Evolutionary conservation across 1,140 invertebrate species (phyloP).

Genomic region (Eumeta japonica): DNA sequence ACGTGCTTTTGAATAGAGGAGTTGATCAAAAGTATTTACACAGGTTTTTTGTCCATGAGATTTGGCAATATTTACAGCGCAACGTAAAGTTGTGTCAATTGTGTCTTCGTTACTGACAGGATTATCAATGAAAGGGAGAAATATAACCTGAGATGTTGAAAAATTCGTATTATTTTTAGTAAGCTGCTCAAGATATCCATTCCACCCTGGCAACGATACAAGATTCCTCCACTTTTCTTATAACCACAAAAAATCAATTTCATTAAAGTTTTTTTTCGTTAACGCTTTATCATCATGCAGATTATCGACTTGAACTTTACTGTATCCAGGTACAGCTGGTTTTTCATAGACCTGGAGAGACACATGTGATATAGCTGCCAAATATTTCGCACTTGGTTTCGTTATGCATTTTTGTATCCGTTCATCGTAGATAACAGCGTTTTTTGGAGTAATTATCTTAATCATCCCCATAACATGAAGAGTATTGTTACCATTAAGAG

Average conservation of each 20-base stretch:
- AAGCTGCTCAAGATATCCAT: not conserved
- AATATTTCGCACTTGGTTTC: conserved; percentile 23
- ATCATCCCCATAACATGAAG: conserved; percentile 28
- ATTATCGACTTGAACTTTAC: conserved; percentile 23
- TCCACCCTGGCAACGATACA: conserved; percentile 1
- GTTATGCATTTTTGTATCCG: conserved; percentile 26
- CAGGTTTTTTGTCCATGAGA: conserved; percentile 3
- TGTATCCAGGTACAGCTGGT: conserved; percentile 23
- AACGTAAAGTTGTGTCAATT: not conserved
- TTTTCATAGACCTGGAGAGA: conserved; percentile 23
- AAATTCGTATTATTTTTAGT: not conserved
- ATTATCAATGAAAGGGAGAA: not conserved
- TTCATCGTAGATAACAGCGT: conserved; percentile 21
- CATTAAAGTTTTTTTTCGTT: conserved; percentile 16
- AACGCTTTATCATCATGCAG: conserved; percentile 18
- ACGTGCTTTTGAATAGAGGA: conserved; percentile 32
- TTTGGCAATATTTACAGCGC: not conserved
- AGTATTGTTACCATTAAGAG: conserved; percentile 31
- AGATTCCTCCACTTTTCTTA: no score
- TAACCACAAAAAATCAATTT: no score
- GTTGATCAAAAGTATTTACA: conserved; percentile 40
- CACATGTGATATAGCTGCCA: conserved; percentile 28
- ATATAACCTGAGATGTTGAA: not conserved
- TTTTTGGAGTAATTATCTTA: conserved; percentile 26
- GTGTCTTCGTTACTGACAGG: not conserved